Evolutionary conservation across 1,140 invertebrate species (phyloP).

Genomic region (Drosophila pallidifrons): DNA sequence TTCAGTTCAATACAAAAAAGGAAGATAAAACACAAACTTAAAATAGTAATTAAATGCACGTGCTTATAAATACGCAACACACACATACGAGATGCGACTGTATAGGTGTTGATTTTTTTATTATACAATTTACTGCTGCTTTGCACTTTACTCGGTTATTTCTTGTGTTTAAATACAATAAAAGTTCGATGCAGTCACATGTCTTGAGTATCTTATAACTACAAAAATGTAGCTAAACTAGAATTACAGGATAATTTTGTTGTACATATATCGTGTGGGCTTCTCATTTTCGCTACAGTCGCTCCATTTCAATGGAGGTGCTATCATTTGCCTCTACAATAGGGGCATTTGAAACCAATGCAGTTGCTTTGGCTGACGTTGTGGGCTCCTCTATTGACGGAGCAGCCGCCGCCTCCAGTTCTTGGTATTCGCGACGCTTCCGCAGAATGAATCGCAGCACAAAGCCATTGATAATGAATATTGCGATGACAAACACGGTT

Average conservation of each 20-base stretch:
- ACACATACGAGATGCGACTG: background rate
- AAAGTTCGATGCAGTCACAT: slow-evolving; percentile 14
- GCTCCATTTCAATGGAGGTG: slow-evolving; percentile 71
- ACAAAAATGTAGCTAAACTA: slow-evolving; percentile 8
- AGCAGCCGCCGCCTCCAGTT: background rate
- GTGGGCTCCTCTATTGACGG: slow-evolving; percentile 21
- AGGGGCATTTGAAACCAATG: background rate
- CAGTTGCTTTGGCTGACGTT: slow-evolving; percentile 13
- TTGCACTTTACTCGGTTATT: slow-evolving; percentile 9
- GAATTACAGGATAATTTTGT: slow-evolving; percentile 2
- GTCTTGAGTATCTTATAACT: slow-evolving; percentile 20
- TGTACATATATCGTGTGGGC: background rate
- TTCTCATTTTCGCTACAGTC: slow-evolving; percentile 45
- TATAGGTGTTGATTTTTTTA: slow-evolving; percentile 1
- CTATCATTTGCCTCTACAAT: slow-evolving; percentile 18
- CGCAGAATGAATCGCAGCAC: slow-evolving; percentile 62
- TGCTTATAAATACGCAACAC: slow-evolving; percentile 41
- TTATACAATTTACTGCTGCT: slow-evolving; percentile 21
- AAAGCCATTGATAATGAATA: slow-evolving; percentile 64
- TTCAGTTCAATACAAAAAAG: slow-evolving; percentile 23
- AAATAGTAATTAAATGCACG: slow-evolving; percentile 71
- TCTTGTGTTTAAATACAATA: slow-evolving; percentile 7
- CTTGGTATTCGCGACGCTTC: slow-evolving; percentile 50
- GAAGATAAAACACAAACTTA: slow-evolving; percentile 50
- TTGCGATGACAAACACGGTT: slow-evolving; percentile 38